Base-by-base conservation (phyloP, 2,888 invertebrate genomes). In the Drosophila rellima region DNA sequence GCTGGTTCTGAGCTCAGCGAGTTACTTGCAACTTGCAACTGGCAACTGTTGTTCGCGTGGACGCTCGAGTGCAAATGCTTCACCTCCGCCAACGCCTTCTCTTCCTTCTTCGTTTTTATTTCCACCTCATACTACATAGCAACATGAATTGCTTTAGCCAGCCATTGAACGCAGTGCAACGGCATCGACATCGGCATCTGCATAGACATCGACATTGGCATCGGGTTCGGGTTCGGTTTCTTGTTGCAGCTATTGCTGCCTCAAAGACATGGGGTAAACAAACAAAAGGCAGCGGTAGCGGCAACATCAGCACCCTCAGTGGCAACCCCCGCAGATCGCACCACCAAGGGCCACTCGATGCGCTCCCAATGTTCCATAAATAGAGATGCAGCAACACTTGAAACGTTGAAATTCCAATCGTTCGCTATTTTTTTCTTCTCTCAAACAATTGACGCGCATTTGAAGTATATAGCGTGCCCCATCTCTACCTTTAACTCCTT, bases 381-480 rank as follows among this genome's bases (percentile, higher is more conserved):
- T 83, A 83, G 79, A 75, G 81, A 61, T 61, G 72, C 81, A 67
- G 59, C 47, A 33, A 55, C 45, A 26, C 39, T 39, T 48, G 70
- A 50, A 70, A 70, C 66, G 78, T 80, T 69, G 44, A 72, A 80
- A 82, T 80, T 76, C 71, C 76, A 75, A 80, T 75, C 80, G 80
- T 56, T 66, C 56, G 66, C 40, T 54, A 57, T 65, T 33, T 18
- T 26, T 26, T 69, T 23, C 5, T 47, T 40, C 37, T 3, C 20
- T 61, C 63, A 79, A 82, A 84, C 89, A 89, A 89, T 89, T 78
- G 87, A 88, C 69, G 74, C 77, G 67, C 78, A 81, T 83, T 89
- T 88, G 69, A 86, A 83, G 82, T 74, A 26, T 7, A 26, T 26
- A 74, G 71, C 77, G 72, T 26, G 47, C 59, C 31, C 31, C 52